Evolutionary conservation across 2,888 invertebrate genomes (phyloP), one percentile per base, ranked within the genome.

Genomic region (Amblyjoppa proteus): DNA sequence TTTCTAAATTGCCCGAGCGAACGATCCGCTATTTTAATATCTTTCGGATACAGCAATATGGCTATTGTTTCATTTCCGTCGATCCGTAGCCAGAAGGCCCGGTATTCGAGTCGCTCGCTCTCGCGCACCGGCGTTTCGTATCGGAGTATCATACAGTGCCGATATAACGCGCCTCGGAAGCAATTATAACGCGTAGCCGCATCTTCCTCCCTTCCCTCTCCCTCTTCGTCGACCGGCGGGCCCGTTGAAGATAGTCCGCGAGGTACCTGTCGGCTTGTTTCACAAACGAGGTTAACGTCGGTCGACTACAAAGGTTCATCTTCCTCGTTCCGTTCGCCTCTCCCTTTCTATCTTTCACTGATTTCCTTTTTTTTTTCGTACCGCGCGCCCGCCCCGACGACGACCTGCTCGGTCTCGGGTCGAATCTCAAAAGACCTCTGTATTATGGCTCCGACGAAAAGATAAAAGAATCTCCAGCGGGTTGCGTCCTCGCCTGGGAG

Each of bases 261-360:
- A 82, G 82, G 88, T 93, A 92, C 91, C 92, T 92, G 92, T 90
- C 93, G 93, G 90, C 93, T 92, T 91, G 93, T 93, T 93, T 92
- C 92, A 93, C 92, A 93, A 93, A 93, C 92, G 93, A 93, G 92
- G 90, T 89, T 91, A 90, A 77, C 85, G 85, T 85, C 86, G 88
- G 87, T 80, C 45, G 87, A 93, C 92, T 92, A 93, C 93, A 93
- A 93, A 93, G 93, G 90, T 91, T 87, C 88, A 87, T 85, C 88
- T 82, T 66, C 82, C 68, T 77, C 79, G 75, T 79, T 78, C 82
- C 71, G 78, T 81, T 83, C 83, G 49, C 45, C 53, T 20, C 61
- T 74, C 77, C 70, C 71, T 64, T 58, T 83, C 58, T 58, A 20
- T 79, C 79, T 73, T 66, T 70, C 77, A 80, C 79, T 56, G 70